phyloP scores from a whole-genome alignment of 1,140 invertebrate species.

The Elysia chlorotica region DNA sequence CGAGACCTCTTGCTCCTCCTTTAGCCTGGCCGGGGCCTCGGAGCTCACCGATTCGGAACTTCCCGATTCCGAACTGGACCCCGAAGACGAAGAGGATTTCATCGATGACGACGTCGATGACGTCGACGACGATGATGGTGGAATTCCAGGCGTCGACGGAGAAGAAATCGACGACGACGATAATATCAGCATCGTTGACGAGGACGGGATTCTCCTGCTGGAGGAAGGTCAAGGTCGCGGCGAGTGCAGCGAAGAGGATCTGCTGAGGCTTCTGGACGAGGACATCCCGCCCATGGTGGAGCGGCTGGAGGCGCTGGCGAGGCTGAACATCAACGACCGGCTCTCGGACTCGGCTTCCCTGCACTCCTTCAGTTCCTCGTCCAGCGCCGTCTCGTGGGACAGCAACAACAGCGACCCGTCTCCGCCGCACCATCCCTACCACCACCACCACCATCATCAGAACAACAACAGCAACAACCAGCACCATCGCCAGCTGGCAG shows the following conservation, averaged over 20 bases:
- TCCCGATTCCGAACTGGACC: conserved; percentile 32
- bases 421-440: too few relatives aligned
- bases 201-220: conserved; percentile 20
- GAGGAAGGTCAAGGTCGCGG: conserved; percentile 37
- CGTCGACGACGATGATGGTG: conserved; percentile 34
- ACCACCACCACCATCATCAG: conserved; percentile 46
- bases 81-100: conserved; percentile 57
- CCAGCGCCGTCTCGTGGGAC: conserved; percentile 61
- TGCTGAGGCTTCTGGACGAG: too few relatives aligned
- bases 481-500: too few relatives aligned
- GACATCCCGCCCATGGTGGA: conserved; percentile 44
- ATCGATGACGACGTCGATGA: conserved; percentile 46
- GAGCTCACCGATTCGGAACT: conserved; percentile 36
- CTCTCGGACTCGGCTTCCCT: conserved; percentile 48
- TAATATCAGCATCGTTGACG: too few relatives aligned
- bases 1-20: conserved; percentile 21
- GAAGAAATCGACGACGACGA: too few relatives aligned
- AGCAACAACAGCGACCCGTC: conserved; percentile 59
- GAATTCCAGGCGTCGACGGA: too few relatives aligned
- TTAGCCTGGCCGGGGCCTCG: neutral
- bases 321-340: conserved; percentile 49
- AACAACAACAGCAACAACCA: too few relatives aligned
- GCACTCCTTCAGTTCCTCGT: conserved; percentile 57
- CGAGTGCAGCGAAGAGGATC: too few relatives aligned
- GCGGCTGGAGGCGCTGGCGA: conserved; percentile 47